Conservation (phyloP, 2,888 invertebrate species). For the Lasioglossum vierecki region DNA sequence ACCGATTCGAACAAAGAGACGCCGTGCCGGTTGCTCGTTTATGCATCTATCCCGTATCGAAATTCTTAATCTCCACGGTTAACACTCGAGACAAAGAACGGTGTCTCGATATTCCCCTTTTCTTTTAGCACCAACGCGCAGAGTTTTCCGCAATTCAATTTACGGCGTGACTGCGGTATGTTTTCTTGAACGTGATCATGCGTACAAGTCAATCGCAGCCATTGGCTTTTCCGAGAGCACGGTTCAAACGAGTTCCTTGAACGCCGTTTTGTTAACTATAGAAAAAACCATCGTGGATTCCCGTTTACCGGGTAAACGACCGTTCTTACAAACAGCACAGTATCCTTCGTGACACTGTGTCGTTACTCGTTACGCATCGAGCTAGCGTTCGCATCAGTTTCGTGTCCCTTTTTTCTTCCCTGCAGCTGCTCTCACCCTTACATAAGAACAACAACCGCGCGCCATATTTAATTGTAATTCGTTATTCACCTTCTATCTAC, state of each 20-base stretch:
- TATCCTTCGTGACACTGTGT: neutral
- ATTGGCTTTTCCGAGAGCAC: neutral
- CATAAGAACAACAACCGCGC: constrained; percentile 5
- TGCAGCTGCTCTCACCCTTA: constrained; percentile 15
- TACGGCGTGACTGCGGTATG: constrained; percentile 48
- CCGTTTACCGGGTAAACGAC: neutral
- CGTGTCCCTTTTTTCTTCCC: neutral
- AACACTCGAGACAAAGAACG: constrained; percentile 38
- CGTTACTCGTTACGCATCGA: neutral
- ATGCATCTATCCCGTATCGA: neutral
- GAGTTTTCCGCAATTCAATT: constrained; percentile 40
- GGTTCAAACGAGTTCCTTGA: constrained; percentile 22
- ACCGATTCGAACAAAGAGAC: constrained; percentile 57
- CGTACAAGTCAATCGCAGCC: constrained; percentile 49
- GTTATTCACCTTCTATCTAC: neutral
- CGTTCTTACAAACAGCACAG: neutral
- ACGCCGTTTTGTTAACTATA: constrained; percentile 7
- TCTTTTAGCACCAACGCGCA: constrained; percentile 15
- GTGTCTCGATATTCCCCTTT: neutral
- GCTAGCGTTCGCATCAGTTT: neutral
- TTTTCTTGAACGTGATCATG: constrained; percentile 56
- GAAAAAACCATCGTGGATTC: neutral
- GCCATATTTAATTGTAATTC: neutral
- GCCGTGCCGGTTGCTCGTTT: constrained; percentile 12
- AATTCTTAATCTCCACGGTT: constrained; percentile 2